These are phyloP conservation scores for Atopsyche davidsoni DNA, from an alignment of 1,140 invertebrate species.

Conservation along the genomic window DNA sequence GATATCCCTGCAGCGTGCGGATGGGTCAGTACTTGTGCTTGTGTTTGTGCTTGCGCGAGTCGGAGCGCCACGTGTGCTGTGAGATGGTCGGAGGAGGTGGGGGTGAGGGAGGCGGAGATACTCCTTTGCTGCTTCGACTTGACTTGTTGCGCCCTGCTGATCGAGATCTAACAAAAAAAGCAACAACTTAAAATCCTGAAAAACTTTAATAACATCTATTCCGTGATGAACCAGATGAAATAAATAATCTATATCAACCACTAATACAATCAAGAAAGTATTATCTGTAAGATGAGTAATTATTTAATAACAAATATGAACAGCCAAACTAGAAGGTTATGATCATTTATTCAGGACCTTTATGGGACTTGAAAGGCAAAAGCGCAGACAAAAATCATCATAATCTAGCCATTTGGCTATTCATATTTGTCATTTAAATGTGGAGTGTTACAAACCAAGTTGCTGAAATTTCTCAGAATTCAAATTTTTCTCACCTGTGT, in stretches of 20 bases:
- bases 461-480: no score
- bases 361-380: no score
- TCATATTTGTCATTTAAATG: no score
- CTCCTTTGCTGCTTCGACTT: neutral
- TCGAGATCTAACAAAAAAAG: conserved; percentile 17
- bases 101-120: conserved; percentile 7
- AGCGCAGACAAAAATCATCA: no score
- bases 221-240: neutral
- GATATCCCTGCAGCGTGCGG: no score
- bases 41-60: conserved; percentile 28
- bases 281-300: no score
- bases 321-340: no score
- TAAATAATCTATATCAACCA: neutral
- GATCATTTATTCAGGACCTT: no score
- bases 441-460: no score
- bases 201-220: neutral
- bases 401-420: no score
- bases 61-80: conserved; percentile 10
- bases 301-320: no score
- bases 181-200: neutral
- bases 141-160: conserved; percentile 18
- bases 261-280: neutral
- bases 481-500: conserved; percentile 35
- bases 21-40: conserved; percentile 28
- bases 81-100: conserved; percentile 8